Percentiles rank a stretch among this genome's conserved stretches.
These are phyloP conservation scores for Drosophila lini DNA, from an alignment of 1,140 invertebrate genomes.

Conservation along the genomic window DNA sequence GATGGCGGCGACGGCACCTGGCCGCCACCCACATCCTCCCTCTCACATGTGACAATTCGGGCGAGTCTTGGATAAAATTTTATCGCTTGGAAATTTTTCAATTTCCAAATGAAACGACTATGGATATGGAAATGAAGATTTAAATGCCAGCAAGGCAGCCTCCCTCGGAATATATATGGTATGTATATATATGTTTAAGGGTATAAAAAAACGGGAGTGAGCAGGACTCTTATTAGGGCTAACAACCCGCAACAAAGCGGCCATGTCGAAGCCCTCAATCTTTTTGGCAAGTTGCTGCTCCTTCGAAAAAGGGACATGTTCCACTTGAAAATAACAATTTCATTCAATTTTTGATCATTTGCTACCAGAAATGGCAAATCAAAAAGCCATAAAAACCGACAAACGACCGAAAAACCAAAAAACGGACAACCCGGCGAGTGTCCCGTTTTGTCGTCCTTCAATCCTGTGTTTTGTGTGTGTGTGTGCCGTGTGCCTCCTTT, in stretches of 20 bases:
- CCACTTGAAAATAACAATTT: slow-evolving; percentile 83
- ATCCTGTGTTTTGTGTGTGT: slow-evolving; percentile 5
- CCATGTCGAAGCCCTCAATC: slow-evolving; percentile 44
- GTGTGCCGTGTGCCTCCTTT: slow-evolving; percentile 41
- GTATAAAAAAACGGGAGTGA: slow-evolving; percentile 11
- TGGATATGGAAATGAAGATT: slow-evolving; percentile 51
- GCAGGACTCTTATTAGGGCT: slow-evolving; percentile 72
- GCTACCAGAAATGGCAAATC: slow-evolving; percentile 83
- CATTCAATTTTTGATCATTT: slow-evolving; percentile 83
- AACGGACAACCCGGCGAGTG: slow-evolving; percentile 42
- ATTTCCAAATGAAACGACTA: slow-evolving; percentile 60
- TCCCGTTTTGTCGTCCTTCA: slow-evolving; percentile 50
- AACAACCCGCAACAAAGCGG: slow-evolving; percentile 77
- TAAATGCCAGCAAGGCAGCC: slow-evolving; percentile 12
- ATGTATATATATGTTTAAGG: neutral
- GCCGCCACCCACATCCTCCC: neutral
- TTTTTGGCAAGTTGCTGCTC: slow-evolving; percentile 9
- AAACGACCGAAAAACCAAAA: slow-evolving; percentile 58
- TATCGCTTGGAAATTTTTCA: slow-evolving; percentile 80
- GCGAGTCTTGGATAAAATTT: slow-evolving; percentile 57
- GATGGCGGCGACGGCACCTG: slow-evolving; percentile 4
- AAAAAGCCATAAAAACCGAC: slow-evolving; percentile 80
- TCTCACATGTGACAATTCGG: slow-evolving; percentile 23
- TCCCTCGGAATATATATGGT: neutral
- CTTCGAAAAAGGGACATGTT: slow-evolving; percentile 70